Percentiles rank a stretch among this genome's conserved stretches.
These are phyloP conservation scores for Stegostoma tigrinum DNA, from an alignment of 2,113 vertebrate species.

Conservation along the genomic window DNA sequence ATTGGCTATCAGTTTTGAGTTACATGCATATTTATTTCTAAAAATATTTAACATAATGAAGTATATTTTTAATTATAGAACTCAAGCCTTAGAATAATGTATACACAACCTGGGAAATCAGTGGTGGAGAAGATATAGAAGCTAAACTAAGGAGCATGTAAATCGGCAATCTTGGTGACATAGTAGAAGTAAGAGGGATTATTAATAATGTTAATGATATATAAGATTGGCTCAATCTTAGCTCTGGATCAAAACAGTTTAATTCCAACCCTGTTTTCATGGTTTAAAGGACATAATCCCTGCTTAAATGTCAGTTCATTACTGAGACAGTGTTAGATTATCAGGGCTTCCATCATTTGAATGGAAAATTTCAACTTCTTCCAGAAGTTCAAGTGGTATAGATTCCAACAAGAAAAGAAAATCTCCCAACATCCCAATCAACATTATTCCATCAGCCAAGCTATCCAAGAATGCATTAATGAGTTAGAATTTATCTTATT, in stretches of 20 bases:
- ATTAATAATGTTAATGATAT: not conserved
- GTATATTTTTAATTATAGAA: not conserved
- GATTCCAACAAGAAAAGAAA: not conserved
- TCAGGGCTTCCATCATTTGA: not conserved
- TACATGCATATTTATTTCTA: not conserved
- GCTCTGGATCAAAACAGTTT: not conserved
- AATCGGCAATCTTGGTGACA: not conserved
- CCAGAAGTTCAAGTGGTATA: not conserved
- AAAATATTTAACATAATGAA: not conserved
- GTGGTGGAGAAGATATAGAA: not conserved
- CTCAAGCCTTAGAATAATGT: not conserved
- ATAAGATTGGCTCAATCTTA: not conserved
- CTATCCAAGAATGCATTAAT: not conserved
- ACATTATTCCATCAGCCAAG: not conserved
- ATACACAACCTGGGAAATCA: not conserved
- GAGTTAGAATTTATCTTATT: not conserved
- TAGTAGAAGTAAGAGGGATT: not conserved
- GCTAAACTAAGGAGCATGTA: not conserved
- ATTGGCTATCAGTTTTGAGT: not conserved
- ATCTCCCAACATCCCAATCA: not conserved
- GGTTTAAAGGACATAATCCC: not conserved
- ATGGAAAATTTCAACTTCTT: not conserved
- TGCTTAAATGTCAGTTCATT: not conserved
- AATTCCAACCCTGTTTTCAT: not conserved
- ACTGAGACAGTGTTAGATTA: not conserved